A percentile compares a stretch with the other conserved stretches of the same genome.
Conservation (phyloP, 2,888 invertebrate species). For the Eurytoma adleriae region DNA sequence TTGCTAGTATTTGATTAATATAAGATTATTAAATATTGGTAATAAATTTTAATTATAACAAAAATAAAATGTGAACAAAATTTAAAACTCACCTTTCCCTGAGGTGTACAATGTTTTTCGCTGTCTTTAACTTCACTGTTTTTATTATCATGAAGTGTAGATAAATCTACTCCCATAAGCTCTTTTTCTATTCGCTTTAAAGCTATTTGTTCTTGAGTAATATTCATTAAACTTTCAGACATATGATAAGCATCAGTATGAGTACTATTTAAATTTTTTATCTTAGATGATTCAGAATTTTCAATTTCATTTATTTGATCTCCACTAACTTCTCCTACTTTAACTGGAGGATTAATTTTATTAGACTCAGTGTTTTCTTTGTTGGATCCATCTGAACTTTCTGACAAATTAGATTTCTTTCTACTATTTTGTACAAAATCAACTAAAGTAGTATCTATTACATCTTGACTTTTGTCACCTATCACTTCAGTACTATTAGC, state of each 20-base stretch:
- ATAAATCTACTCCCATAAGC: slow-evolving; percentile 59
- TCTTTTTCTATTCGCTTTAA: slow-evolving; percentile 65
- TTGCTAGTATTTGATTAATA: slow-evolving; percentile 1
- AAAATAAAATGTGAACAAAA: slow-evolving; percentile 6
- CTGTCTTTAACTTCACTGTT: slow-evolving; percentile 32
- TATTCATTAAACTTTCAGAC: slow-evolving; percentile 59
- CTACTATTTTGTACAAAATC: slow-evolving; percentile 26
- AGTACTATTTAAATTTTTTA: neutral
- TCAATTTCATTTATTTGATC: slow-evolving; percentile 17
- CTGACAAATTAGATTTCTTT: slow-evolving; percentile 23
- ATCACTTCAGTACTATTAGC: neutral
- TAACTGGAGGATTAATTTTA: neutral
- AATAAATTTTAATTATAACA: neutral
- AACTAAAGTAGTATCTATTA: slow-evolving; percentile 20
- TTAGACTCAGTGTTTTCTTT: slow-evolving; percentile 47
- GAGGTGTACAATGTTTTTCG: slow-evolving; percentile 57
- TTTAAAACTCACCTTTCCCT: slow-evolving; percentile 40
- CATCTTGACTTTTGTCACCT: neutral
- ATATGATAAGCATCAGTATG: slow-evolving; percentile 30
- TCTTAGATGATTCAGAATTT: slow-evolving; percentile 6
- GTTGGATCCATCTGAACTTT: slow-evolving; percentile 32
- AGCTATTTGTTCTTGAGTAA: slow-evolving; percentile 63
- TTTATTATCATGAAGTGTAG: slow-evolving; percentile 19
- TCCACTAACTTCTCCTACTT: neutral
- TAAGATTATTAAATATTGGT: neutral